phyloP scores from a whole-genome alignment of 2,113 vertebrate species.

The Oryzias celebensis region DNA sequence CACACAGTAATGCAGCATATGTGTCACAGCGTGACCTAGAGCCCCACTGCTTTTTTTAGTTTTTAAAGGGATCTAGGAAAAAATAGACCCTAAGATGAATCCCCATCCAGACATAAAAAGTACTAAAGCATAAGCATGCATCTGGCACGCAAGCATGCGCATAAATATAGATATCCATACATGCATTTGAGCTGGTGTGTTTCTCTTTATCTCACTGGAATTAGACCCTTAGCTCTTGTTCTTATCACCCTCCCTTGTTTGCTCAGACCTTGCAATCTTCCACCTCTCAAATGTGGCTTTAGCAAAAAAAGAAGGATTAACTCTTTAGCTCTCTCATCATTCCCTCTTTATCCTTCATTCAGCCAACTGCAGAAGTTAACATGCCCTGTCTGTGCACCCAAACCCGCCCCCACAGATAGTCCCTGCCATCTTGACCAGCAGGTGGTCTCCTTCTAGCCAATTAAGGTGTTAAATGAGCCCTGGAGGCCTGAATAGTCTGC shows the following conservation, averaged over 20 bases:
- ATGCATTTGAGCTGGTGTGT: constrained; percentile 23
- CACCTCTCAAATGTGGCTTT: constrained; percentile 48
- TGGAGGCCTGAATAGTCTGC: constrained; percentile 7
- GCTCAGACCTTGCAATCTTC: constrained; percentile 74
- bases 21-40: constrained; percentile 1
- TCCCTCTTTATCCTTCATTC: constrained; percentile 39
- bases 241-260: constrained; percentile 77
- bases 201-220: constrained; percentile 77
- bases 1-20: not conserved
- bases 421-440: constrained; percentile 10
- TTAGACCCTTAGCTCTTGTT: constrained; percentile 75
- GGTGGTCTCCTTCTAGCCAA: constrained; percentile 29
- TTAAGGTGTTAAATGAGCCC: constrained; percentile 41
- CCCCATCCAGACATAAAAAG: not conserved
- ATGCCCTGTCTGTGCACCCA: constrained; percentile 6
- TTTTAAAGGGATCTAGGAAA: not conserved
- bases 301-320: constrained; percentile 53
- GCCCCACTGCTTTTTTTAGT: not conserved
- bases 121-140: not conserved
- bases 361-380: constrained; percentile 21
- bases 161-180: constrained; percentile 7
- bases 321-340: constrained; percentile 58
- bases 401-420: constrained; percentile 3
- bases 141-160: not conserved
- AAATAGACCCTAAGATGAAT: constrained; percentile 1